These are phyloP conservation scores for Heteromurus nitidus DNA, from an alignment of 2,888 invertebrate genomes.

Conservation along the genomic window DNA sequence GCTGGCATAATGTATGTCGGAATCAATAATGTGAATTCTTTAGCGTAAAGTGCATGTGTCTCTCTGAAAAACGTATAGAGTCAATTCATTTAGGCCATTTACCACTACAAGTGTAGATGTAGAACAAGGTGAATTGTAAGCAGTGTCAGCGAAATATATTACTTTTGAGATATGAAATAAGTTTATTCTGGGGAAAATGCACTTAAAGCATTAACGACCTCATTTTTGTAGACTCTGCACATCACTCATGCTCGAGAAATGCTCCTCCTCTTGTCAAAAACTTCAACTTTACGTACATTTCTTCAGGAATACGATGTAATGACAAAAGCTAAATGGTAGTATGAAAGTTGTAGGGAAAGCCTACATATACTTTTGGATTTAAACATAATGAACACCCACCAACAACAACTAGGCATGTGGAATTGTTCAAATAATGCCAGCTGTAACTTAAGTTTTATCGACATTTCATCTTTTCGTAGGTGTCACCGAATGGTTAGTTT, in stretches of 20 bases:
- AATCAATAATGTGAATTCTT: no score
- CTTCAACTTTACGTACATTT: neutral
- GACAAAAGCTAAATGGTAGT: neutral
- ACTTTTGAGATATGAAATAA: no score
- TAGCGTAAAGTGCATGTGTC: no score
- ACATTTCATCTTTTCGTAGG: no score
- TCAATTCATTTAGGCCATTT: no score
- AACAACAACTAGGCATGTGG: neutral
- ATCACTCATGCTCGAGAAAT: neutral
- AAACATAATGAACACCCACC: no score
- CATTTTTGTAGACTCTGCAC: neutral
- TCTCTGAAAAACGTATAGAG: no score
- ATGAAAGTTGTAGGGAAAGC: neutral
- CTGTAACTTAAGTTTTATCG: slow-evolving; percentile 10
- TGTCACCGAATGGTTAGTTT: no score
- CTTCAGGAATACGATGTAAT: neutral
- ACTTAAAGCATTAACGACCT: slow-evolving; percentile 10
- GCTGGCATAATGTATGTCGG: neutral
- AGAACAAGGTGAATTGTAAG: no score
- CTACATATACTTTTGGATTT: no score
- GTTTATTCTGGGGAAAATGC: neutral
- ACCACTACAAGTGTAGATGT: no score
- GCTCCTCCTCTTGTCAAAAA: neutral
- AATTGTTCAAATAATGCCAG: slow-evolving; percentile 24
- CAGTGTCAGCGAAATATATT: no score